Evolutionary conservation across 1,140 invertebrate species (phyloP).

Genomic region (Bacillus rossius): DNA sequence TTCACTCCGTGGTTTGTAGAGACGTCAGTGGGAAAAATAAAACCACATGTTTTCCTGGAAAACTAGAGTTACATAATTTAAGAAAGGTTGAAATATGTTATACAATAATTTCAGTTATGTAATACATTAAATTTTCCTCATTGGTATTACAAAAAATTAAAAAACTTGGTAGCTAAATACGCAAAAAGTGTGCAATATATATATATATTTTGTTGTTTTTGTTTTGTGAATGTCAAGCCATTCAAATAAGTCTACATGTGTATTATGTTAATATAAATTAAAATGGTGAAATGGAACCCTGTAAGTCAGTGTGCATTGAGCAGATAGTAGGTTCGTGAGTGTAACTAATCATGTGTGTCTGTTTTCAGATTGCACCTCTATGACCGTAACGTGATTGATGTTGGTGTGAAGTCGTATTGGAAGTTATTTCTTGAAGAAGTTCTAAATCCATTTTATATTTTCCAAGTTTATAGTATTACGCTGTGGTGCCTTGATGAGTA

Average conservation of each 20-base stretch:
- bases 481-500: constrained; percentile 80
- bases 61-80: neutral
- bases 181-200: too few species aligned
- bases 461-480: constrained; percentile 81
- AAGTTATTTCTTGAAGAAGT: constrained; percentile 58
- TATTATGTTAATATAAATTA: too few species aligned
- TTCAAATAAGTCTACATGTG: too few species aligned
- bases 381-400: constrained; percentile 3
- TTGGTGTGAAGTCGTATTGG: constrained; percentile 10
- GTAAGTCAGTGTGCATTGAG: neutral
- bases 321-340: neutral
- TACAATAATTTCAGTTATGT: too few species aligned
- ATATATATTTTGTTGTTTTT: too few species aligned
- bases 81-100: too few species aligned
- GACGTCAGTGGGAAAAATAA: neutral
- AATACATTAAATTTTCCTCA: too few species aligned
- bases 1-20: neutral
- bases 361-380: constrained; percentile 6
- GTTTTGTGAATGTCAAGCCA: too few species aligned
- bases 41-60: neutral
- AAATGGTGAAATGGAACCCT: neutral
- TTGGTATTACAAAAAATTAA: too few species aligned
- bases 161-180: too few species aligned
- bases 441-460: constrained; percentile 94
- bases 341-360: neutral